Base-by-base conservation (phyloP, 1,140 invertebrate genomes). In the Melipona quadrifasciata region DNA sequence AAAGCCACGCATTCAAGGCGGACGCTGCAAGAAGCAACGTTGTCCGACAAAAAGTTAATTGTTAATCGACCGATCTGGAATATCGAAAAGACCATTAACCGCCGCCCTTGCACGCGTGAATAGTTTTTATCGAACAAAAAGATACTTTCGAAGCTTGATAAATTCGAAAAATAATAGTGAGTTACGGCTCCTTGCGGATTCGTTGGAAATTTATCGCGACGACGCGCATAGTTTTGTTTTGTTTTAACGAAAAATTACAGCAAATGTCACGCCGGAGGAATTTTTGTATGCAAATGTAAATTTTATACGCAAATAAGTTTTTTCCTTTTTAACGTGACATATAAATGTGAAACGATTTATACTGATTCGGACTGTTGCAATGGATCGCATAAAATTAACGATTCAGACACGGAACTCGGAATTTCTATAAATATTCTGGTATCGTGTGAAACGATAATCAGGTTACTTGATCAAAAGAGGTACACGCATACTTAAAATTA, bases 31-130 rank as follows among this genome's bases (percentile, higher is more conserved):
- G 39, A 47, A 70, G 24, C 16, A 47, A 47, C 2, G 31, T 80
- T 55, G 64, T 80, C 47, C 53, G 4, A 19, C 55, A 53, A 58
- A 71, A 55, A 14, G 31, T 31, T 31, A 10, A 16, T 19, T 24
- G 34, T n/a, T 58, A 72, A 80, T 80, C 55, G 65, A 71, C n/a
- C 68, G 68, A 70, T 47, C 34, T 19, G 11, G 5, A n/a, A 8
- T 5, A 21, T 8, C 0, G 2, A 17, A 65, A 31, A 8, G 5
- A 31, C 16, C 6, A n/a, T n/a, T n/a, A n/a, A n/a, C n/a, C n/a
- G n/a, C n/a, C n/a, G n/a, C n/a, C n/a, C n/a, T n/a, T 31, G 5
- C 14, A 34, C 31, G 39, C 31, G 31, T 11, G 65, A 70, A 70
- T 70, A 70, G 21, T 24, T 39, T 24, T 39, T 70, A 34, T 67